These are phyloP conservation scores for Nephrotoma flavescens DNA, from an alignment of 2,888 invertebrate genomes.

Conservation along the genomic window DNA sequence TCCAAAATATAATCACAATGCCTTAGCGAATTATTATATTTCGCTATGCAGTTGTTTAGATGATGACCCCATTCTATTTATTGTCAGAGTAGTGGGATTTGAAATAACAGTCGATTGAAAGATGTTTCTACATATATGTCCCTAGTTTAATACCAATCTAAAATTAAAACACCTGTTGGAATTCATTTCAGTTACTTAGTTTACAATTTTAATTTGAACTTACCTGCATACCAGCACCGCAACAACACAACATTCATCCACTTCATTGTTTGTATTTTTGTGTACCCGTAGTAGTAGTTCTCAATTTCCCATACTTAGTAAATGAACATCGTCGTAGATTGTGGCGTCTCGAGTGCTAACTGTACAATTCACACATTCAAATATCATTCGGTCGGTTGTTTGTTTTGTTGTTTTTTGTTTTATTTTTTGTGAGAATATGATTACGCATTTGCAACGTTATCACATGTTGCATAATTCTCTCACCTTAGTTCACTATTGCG, in stretches of 20 bases:
- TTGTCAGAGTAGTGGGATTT: too few relatives aligned
- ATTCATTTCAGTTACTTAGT: background rate
- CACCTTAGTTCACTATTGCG: background rate
- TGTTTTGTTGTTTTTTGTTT: background rate
- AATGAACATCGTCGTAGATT: background rate
- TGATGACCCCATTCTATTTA: too few relatives aligned
- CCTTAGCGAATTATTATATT: too few relatives aligned
- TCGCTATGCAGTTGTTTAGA: too few relatives aligned
- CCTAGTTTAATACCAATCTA: background rate
- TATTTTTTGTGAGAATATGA: background rate
- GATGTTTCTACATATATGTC: background rate
- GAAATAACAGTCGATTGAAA: too few relatives aligned
- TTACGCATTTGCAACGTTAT: constrained; percentile 2
- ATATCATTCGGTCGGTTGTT: background rate
- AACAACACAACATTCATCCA: background rate
- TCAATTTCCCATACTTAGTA: background rate
- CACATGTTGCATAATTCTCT: constrained; percentile 1
- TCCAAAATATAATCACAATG: too few relatives aligned
- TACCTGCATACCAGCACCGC: background rate
- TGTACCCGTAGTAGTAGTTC: background rate
- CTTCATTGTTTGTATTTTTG: background rate
- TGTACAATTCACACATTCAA: background rate
- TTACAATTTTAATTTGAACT: background rate
- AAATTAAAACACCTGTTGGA: background rate
- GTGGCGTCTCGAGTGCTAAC: background rate